phyloP scores from a whole-genome alignment of 2,888 invertebrate species.

The Tetranychus piercei region DNA sequence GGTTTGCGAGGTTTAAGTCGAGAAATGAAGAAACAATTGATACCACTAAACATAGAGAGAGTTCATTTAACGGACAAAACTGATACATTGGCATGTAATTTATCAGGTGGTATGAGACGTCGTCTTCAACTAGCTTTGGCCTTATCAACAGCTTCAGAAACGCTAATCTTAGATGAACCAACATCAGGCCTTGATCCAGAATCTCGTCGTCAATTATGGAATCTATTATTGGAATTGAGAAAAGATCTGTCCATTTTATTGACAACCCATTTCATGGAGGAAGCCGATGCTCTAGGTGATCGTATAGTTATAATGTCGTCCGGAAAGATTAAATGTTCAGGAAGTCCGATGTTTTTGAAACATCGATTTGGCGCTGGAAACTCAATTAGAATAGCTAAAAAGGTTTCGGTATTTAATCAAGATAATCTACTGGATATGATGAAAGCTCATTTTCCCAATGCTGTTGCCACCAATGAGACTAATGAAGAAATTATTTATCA shows the following conservation, averaged over 20 bases:
- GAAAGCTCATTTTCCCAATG: slow-evolving; percentile 20
- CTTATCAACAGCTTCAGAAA: slow-evolving; percentile 52
- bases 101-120: slow-evolving; percentile 87
- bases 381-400: slow-evolving; percentile 25
- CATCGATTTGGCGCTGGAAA: slow-evolving; percentile 36
- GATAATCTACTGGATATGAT: slow-evolving; percentile 11
- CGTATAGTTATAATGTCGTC: slow-evolving; percentile 65
- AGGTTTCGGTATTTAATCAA: not conserved
- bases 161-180: slow-evolving; percentile 36
- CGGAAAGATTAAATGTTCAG: slow-evolving; percentile 54
- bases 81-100: slow-evolving; percentile 25
- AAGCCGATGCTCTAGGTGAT: slow-evolving; percentile 67
- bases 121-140: slow-evolving; percentile 70
- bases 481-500: slow-evolving; percentile 22
- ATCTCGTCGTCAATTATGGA: slow-evolving; percentile 69
- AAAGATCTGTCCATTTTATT: slow-evolving; percentile 48
- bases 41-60: slow-evolving; percentile 12
- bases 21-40: not conserved
- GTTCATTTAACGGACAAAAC: slow-evolving; percentile 13
- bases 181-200: slow-evolving; percentile 82
- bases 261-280: slow-evolving; percentile 76
- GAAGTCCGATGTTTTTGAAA: slow-evolving; percentile 65
- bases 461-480: slow-evolving; percentile 17
- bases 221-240: slow-evolving; percentile 38
- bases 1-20: not conserved